These are phyloP conservation scores for Cataglyphis albicans DNA, from an alignment of 2,888 invertebrate species.

Conservation along the genomic window DNA sequence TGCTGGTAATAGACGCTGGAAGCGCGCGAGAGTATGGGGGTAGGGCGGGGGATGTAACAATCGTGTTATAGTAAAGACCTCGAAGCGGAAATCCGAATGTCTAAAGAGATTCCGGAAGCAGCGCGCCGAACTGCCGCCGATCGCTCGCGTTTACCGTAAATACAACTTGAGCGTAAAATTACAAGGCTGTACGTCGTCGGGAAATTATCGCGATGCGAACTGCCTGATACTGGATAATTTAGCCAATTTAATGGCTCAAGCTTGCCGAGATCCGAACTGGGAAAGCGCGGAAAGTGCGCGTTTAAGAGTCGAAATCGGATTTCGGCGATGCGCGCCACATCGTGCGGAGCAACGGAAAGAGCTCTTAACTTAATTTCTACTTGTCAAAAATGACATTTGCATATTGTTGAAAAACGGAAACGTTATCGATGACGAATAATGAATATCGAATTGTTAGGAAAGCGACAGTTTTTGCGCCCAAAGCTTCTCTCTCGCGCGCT, in stretches of 20 bases:
- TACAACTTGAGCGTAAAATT: constrained; percentile 17
- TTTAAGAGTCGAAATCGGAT: background rate
- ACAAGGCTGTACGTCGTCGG: constrained; percentile 2
- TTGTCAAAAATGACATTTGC: background rate
- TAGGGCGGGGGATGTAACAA: constrained; percentile 10
- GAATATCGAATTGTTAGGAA: background rate
- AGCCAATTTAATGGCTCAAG: constrained; percentile 2
- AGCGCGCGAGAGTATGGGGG: constrained; percentile 31
- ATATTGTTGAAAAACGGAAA: background rate
- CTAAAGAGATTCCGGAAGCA: constrained; percentile 37
- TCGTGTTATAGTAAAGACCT: background rate
- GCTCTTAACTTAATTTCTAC: background rate
- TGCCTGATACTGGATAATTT: constrained; percentile 15
- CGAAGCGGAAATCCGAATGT: constrained; percentile 41
- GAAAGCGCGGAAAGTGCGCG: background rate
- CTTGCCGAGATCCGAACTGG: background rate
- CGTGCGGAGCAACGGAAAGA: no score
- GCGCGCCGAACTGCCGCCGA: constrained; percentile 7
- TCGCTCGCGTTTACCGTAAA: constrained; percentile 10
- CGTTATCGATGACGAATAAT: background rate
- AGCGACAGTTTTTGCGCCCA: background rate
- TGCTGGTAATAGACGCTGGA: constrained; percentile 63
- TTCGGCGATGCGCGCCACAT: background rate
- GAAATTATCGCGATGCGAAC: background rate
- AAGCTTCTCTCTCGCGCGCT: background rate